Evolutionary conservation across 2,888 invertebrate species (phyloP).

Genomic region (Drosophila ezoana): DNA sequence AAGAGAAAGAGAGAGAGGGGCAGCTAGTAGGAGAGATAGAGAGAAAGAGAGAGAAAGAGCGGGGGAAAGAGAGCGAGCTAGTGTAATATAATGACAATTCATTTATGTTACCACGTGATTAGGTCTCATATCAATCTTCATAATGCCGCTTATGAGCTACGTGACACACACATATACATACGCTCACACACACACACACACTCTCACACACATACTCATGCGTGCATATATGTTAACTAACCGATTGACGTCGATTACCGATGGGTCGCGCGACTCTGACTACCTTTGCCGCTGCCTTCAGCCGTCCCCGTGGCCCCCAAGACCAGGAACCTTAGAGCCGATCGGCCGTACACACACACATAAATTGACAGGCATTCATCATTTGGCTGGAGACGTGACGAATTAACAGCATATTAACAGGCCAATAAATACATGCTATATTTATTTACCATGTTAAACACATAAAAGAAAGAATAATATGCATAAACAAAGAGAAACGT

Average conservation of each 20-base stretch:
- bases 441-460: constrained; percentile 18
- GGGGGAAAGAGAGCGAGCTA: constrained; percentile 4
- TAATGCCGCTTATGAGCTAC: constrained; percentile 71
- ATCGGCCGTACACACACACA: constrained; percentile 17
- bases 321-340: neutral
- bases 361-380: constrained; percentile 75
- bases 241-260: constrained; percentile 70
- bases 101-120: constrained; percentile 79
- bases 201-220: constrained; percentile 9
- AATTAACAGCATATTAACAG: constrained; percentile 64
- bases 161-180: constrained; percentile 37
- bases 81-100: constrained; percentile 69
- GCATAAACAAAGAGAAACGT: constrained; percentile 5
- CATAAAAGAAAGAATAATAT: constrained; percentile 14
- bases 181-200: constrained; percentile 21
- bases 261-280: constrained; percentile 74
- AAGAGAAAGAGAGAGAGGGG: neutral
- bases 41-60: constrained; percentile 4
- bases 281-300: constrained; percentile 39
- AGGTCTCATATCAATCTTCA: constrained; percentile 74
- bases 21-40: neutral
- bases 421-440: constrained; percentile 55
- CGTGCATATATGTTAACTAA: constrained; percentile 55
- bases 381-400: constrained; percentile 69
- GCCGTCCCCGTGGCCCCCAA: neutral